Conservation (phyloP, 2,888 invertebrate species). For the Lasioglossum leucozonium region DNA sequence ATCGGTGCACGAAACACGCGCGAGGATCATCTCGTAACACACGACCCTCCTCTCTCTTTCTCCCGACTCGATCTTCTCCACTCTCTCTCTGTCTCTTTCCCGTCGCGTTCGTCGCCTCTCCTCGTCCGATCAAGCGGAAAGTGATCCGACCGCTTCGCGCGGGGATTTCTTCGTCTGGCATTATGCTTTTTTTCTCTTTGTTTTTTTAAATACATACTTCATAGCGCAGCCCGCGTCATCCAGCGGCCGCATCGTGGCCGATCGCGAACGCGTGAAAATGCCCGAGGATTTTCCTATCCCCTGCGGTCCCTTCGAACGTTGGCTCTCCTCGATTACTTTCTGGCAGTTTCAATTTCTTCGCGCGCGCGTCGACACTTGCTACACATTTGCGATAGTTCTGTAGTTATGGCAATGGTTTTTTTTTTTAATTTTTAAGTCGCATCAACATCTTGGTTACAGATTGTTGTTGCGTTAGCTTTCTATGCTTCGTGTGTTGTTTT, state of each 20-base stretch:
- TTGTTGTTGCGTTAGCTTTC: too few species aligned
- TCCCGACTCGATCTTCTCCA: neutral
- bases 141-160: conserved; percentile 28
- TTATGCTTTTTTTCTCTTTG: neutral
- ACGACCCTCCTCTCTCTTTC: neutral
- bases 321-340: neutral
- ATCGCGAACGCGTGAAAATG: neutral
- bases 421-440: too few species aligned
- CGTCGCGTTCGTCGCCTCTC: neutral
- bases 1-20: conserved; percentile 16
- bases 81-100: neutral
- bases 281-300: neutral
- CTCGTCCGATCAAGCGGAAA: conserved; percentile 12
- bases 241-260: neutral
- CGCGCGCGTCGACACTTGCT: too few species aligned
- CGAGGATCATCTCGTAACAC: conserved; percentile 43
- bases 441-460: too few species aligned
- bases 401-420: too few species aligned
- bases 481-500: too few species aligned
- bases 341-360: too few species aligned
- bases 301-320: neutral
- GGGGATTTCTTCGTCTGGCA: neutral
- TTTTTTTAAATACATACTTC: neutral
- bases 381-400: too few species aligned
- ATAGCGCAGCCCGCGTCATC: neutral